Evolutionary conservation across 2,888 invertebrate genomes (phyloP).

Genomic region (Romanomermis culicivorax): DNA sequence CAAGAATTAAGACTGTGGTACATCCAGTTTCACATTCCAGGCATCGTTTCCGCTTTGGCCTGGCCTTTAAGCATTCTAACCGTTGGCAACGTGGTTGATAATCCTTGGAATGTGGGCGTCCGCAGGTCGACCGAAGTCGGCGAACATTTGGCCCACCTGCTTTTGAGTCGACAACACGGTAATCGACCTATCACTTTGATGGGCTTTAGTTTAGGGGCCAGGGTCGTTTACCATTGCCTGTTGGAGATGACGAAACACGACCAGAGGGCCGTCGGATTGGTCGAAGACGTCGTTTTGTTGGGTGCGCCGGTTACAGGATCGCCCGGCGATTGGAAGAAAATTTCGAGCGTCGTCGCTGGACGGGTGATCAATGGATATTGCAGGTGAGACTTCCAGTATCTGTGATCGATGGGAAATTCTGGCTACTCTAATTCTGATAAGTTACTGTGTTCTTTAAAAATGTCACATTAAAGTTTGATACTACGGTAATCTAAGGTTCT

Average conservation of each 20-base stretch:
- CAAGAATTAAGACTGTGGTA: too few species aligned
- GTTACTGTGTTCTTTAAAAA: too few species aligned
- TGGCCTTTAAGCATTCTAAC: conserved; percentile 44
- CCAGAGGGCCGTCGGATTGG: conserved; percentile 35
- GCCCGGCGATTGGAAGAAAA: conserved; percentile 35
- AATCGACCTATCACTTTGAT: conserved; percentile 44
- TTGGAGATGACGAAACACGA: conserved; percentile 34
- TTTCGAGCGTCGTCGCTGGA: conserved; percentile 39
- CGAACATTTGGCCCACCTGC: conserved; percentile 42
- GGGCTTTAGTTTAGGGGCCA: conserved; percentile 45
- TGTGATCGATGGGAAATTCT: too few species aligned
- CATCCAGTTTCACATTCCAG: too few species aligned
- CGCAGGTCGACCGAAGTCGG: conserved; percentile 41
- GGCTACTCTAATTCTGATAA: too few species aligned
- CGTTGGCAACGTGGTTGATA: conserved; percentile 40
- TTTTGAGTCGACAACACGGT: conserved; percentile 41
- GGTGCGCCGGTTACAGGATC: conserved; percentile 43
- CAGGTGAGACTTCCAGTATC: conserved; percentile 31
- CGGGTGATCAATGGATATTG: conserved; percentile 45
- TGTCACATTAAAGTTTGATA: too few species aligned
- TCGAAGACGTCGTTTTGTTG: conserved; percentile 43
- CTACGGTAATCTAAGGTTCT: too few species aligned
- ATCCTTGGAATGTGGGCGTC: conserved; percentile 46
- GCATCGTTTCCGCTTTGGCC: conserved; percentile 42
- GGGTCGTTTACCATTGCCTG: conserved; percentile 45